Evolutionary conservation across 2,797 vertebrate genomes (phyloP), one percentile per base, ranked within the genome.

Genomic region (Xiphorhynchus erythropygius): DNA sequence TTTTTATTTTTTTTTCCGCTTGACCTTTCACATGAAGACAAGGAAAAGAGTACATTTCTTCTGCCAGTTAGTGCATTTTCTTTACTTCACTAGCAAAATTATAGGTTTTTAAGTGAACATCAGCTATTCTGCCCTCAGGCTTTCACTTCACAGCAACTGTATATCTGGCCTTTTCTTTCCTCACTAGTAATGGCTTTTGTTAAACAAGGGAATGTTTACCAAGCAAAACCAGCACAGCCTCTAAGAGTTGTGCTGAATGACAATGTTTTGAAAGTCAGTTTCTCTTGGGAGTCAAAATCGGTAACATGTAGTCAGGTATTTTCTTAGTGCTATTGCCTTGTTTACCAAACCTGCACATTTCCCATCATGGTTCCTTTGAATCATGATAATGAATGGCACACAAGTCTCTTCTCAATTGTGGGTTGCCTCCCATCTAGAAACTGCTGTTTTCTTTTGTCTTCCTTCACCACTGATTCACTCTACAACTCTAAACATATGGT

Each of bases 21-120:
- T 96, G 92, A 94, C 90, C 82, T 93, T 95, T 93, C 85, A 49
- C 70, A 55, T 84, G 84, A 97, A 97, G 88, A 92, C 77, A 88
- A 84, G 50, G 30, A 67, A 91, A 77, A 76, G 33, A 87, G 46
- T 64, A 84, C 76, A 81, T 76, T 94, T 82, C 76, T 75, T 75
- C 73, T 88, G 65, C 59, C 69, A 76, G 50, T 28, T 91, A 73
- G 85, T 63, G 65, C 23, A 41, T 80, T 93, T 94, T 92, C 70
- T 93, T 94, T 96, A 94, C 90, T 88, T 94, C 79, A 37, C 76
- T 79, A 25, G 5, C 57, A 86, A 80, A 90, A 67, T 79, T 83
- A 87, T 46, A 91, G 93, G 87, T 62, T 70, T 88, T 80, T 84
- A 62, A 68, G 55, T 25, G 15, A 70, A 69, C 2, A 8, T 52